A percentile compares a stretch with the other conserved stretches of the same genome.
These are phyloP conservation scores for Phocoena phocoena DNA, from an alignment of 2,113 vertebrate species.

Conservation along the genomic window DNA sequence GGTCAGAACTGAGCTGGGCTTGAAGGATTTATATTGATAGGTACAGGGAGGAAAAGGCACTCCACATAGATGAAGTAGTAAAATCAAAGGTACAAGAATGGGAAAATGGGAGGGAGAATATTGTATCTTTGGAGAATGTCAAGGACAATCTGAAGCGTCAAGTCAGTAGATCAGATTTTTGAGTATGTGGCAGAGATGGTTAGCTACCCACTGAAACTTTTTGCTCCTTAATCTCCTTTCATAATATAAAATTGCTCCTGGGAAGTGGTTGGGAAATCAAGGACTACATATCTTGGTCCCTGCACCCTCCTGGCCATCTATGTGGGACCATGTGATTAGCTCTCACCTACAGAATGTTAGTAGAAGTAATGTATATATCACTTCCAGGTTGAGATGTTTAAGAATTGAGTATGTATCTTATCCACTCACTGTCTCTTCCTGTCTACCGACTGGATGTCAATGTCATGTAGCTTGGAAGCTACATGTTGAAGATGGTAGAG, in stretches of 20 bases:
- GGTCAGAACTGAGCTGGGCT: not conserved
- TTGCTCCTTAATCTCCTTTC: not conserved
- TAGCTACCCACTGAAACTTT: not conserved
- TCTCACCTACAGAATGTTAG: not conserved
- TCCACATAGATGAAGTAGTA: not conserved
- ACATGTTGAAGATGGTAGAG: not conserved
- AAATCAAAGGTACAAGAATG: not conserved
- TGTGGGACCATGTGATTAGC: not conserved
- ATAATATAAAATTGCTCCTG: not conserved
- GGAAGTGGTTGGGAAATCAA: not conserved
- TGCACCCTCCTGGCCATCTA: not conserved
- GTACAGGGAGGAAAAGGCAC: not conserved
- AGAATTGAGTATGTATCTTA: not conserved
- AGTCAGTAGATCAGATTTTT: not conserved
- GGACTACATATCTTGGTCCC: not conserved
- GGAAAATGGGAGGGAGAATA: not conserved
- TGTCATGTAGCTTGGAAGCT: not conserved
- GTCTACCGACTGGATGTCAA: not conserved
- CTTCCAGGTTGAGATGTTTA: not conserved
- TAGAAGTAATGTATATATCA: not conserved
- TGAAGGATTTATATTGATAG: not conserved
- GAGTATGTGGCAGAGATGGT: not conserved
- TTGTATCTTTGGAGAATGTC: not conserved
- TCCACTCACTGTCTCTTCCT: not conserved
- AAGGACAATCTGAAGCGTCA: not conserved